Conservation (phyloP, 1,140 invertebrate species). For the Drosophila athabasca region DNA sequence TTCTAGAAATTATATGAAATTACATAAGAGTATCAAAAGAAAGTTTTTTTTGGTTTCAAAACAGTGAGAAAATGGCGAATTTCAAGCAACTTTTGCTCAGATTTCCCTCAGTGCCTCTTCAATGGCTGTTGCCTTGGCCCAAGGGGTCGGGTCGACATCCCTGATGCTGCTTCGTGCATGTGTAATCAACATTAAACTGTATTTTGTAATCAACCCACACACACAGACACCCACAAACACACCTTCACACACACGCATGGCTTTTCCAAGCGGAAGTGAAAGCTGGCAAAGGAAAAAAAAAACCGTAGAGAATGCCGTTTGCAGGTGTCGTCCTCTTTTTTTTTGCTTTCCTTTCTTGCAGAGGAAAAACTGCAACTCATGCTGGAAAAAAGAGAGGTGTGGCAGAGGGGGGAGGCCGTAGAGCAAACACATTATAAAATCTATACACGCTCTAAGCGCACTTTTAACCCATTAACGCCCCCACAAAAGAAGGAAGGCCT, state of each 20-base stretch:
- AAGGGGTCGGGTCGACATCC: slow-evolving; percentile 26
- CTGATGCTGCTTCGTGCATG: slow-evolving; percentile 50
- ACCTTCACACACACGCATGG: slow-evolving; percentile 7
- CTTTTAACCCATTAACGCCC: slow-evolving; percentile 80
- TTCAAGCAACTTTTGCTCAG: background rate
- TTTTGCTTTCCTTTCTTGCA: slow-evolving; percentile 3
- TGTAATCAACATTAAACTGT: slow-evolving; percentile 81
- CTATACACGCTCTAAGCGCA: slow-evolving; percentile 77
- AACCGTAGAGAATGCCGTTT: slow-evolving; percentile 30
- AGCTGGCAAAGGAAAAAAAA: slow-evolving; percentile 51
- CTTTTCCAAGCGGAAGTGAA: slow-evolving; percentile 65
- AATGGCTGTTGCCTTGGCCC: slow-evolving; percentile 27
- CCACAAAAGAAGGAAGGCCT: slow-evolving; percentile 19
- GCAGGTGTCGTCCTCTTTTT: slow-evolving; percentile 57
- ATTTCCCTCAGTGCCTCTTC: background rate
- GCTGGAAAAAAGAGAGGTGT: slow-evolving; percentile 23
- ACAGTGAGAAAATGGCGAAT: no score
- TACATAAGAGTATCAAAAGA: no score
- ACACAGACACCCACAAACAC: slow-evolving; percentile 33
- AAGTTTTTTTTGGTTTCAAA: no score
- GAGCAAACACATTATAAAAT: slow-evolving; percentile 78
- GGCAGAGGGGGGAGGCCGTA: background rate
- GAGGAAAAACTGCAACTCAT: slow-evolving; percentile 64
- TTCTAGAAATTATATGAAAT: no score
- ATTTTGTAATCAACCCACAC: slow-evolving; percentile 74